Evolutionary conservation across 2,113 vertebrate species (phyloP).

Genomic region (Machaerirhynchus nigripectus): DNA sequence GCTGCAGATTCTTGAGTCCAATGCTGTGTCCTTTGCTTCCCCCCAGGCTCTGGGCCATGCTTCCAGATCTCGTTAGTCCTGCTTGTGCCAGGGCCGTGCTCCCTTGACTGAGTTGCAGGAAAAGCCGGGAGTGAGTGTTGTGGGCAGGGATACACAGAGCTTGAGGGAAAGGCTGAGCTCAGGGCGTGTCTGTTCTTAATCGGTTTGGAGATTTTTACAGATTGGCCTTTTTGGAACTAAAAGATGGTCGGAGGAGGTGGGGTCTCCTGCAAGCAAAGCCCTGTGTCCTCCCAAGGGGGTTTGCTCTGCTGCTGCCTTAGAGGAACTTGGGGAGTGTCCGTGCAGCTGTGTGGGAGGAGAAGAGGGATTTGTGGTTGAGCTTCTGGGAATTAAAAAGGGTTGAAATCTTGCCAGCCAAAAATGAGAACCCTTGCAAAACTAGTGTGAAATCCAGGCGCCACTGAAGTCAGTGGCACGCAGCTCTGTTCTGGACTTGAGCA

Average conservation of each 20-base stretch:
- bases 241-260: not conserved
- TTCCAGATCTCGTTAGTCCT: not conserved
- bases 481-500: not conserved
- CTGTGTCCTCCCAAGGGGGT: not conserved
- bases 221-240: not conserved
- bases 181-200: not conserved
- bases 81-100: not conserved
- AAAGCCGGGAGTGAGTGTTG: not conserved
- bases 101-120: not conserved
- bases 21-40: not conserved
- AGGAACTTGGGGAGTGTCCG: not conserved
- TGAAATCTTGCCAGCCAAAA: constrained; percentile 38
- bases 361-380: constrained; percentile 43
- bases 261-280: not conserved
- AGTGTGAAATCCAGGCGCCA: not conserved
- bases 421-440: not conserved
- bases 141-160: not conserved
- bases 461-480: not conserved
- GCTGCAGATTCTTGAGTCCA: not conserved
- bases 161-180: not conserved
- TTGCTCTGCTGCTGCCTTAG: not conserved
- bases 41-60: no score
- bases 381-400: constrained; percentile 42
- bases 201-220: not conserved
- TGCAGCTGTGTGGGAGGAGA: constrained; percentile 22